phyloP scores from a whole-genome alignment of 2,797 vertebrate species.

The Rallus crepitans region DNA sequence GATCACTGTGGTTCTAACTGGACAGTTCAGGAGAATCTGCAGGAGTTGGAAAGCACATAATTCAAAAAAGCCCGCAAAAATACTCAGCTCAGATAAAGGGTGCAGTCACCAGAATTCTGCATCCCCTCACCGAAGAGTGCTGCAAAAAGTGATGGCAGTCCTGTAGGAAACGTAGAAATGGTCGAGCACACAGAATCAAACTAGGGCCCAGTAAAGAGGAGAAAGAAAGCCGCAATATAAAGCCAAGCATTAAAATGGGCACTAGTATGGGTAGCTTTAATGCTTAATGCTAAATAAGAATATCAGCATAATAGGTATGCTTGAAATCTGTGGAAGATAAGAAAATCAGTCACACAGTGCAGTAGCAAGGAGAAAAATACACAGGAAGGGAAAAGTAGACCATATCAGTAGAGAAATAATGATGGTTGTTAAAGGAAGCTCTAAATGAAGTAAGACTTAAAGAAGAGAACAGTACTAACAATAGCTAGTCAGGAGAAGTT shows the following conservation, averaged over 20 bases:
- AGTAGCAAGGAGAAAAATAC: not conserved
- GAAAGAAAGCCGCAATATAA: not conserved
- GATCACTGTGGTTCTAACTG: not conserved
- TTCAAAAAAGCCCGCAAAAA: not conserved
- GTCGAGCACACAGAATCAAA: not conserved
- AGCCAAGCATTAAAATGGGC: not conserved
- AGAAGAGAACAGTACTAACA: not conserved
- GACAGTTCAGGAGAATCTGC: not conserved
- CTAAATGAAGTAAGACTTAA: not conserved
- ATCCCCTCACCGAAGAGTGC: not conserved
- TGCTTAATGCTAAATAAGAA: not conserved
- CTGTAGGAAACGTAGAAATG: not conserved
- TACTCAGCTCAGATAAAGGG: not conserved
- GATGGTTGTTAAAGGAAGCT: not conserved
- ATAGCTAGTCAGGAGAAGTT: not conserved
- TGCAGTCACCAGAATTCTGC: not conserved
- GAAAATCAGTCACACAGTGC: not conserved
- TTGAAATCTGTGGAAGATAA: not conserved
- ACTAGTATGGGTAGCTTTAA: not conserved
- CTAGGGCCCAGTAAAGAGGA: not conserved
- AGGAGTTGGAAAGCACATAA: not conserved
- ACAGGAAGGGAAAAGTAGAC: not conserved
- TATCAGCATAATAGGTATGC: not conserved
- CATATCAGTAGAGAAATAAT: not conserved
- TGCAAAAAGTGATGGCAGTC: not conserved